A percentile compares a stretch with the other conserved stretches of the same genome.
phyloP scores from a whole-genome alignment of 2,797 vertebrate genomes.

The Rhinogobio ventralis region DNA sequence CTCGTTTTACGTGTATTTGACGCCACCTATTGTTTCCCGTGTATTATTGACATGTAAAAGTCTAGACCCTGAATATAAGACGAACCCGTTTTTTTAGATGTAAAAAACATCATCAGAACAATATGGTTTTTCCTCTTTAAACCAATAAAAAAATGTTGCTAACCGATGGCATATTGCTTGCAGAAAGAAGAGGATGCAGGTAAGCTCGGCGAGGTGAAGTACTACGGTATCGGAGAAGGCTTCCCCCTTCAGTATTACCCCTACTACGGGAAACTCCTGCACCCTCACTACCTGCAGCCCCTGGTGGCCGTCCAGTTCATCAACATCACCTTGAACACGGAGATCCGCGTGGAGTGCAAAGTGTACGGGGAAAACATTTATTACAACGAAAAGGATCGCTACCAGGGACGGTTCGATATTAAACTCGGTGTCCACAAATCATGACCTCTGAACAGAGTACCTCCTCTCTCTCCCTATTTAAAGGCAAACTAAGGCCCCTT shows the following conservation, averaged over 20 bases:
- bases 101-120: too few species aligned
- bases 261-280: constrained; percentile 93
- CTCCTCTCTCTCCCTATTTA: constrained; percentile 57
- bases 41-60: too few species aligned
- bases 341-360: constrained; percentile 92
- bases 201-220: constrained; percentile 84
- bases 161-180: constrained; percentile 2
- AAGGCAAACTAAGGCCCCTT: constrained; percentile 51
- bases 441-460: constrained; percentile 82
- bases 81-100: too few species aligned
- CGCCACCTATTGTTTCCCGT: too few species aligned
- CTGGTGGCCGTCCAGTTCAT: constrained; percentile 93
- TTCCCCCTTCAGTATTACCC: constrained; percentile 97
- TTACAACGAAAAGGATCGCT: constrained; percentile 97
- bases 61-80: too few species aligned
- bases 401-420: constrained; percentile 96
- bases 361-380: constrained; percentile 90
- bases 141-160: neutral
- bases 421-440: constrained; percentile 86
- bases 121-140: neutral
- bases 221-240: constrained; percentile 84
- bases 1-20: too few species aligned
- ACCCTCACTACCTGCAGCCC: constrained; percentile 90
- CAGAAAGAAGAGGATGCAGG: constrained; percentile 88
- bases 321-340: constrained; percentile 87